Percentiles rank a stretch among this genome's conserved stretches.
Evolutionary conservation across 2,113 vertebrate species (phyloP).

Genomic region (Nerophis lumbriciformis): DNA sequence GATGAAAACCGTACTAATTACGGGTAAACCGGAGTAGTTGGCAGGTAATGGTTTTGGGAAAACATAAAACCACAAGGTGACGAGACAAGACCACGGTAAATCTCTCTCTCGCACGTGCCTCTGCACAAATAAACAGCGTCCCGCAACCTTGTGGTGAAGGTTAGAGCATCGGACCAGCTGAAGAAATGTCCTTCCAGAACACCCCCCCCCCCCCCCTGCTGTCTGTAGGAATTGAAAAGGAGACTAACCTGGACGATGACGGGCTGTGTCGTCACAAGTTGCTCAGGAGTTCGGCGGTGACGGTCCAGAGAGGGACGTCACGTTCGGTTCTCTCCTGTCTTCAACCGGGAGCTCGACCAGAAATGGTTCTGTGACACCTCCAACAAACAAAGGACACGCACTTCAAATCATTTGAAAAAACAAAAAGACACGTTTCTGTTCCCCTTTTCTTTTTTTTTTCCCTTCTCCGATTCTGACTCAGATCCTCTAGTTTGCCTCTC

Average conservation of each 20-base stretch:
- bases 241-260: conserved; percentile 55
- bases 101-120: conserved; percentile 20
- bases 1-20: too few relatives aligned
- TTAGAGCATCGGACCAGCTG: conserved; percentile 64
- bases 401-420: not conserved
- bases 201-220: conserved; percentile 57
- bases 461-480: conserved; percentile 61
- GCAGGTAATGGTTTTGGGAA: too few relatives aligned
- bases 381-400: conserved; percentile 2
- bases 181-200: conserved; percentile 66
- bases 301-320: conserved; percentile 33
- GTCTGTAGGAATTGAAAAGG: conserved; percentile 42
- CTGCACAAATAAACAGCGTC: conserved; percentile 61
- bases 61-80: conserved; percentile 7
- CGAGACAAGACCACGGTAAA: not conserved
- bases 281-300: conserved; percentile 23
- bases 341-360: conserved; percentile 42
- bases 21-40: too few relatives aligned
- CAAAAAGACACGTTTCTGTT: conserved; percentile 62
- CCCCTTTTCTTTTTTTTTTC: conserved; percentile 61
- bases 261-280: conserved; percentile 27
- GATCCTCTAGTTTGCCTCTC: conserved; percentile 54
- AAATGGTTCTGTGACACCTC: conserved; percentile 30
- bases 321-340: conserved; percentile 55
- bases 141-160: conserved; percentile 68